Base-by-base conservation (phyloP, 1,140 invertebrate species). In the Eulimnadia texana region DNA sequence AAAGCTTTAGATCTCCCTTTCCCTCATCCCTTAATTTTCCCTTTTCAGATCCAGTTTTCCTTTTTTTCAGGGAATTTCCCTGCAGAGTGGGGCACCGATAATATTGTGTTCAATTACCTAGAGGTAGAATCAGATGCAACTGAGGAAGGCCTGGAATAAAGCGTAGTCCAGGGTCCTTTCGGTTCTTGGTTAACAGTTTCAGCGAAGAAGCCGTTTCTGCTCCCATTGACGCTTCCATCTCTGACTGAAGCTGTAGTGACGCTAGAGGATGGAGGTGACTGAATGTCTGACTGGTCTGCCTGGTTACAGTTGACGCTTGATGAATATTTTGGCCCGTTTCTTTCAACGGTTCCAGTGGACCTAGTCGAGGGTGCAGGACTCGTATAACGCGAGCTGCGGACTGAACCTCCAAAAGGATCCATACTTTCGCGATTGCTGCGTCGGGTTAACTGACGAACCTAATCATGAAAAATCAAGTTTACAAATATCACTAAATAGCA, bases 381-480 rank as follows among this genome's bases (percentile, higher is more conserved):
- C 13, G 60, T 54, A 20, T 51, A 61, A n/a, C 60, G 60, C 2
- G 60, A 53, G 3, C 25, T 10, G 55, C 33, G 27, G 22, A 25
- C 19, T 10, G 57, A 64, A 62, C n/a, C 61, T 64, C 27, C 63
- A 62, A 33, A 63, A 61, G 63, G 64, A 66, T 60, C 20, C 25
- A 25, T 19, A 19, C 29, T 24, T 52, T 61, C 50, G 19, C 50
- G 23, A n/a, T 61, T 50, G 28, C 24, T 53, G 29, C 60, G 3
- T 53, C 28, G 25, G 23, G 60, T 61, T 28, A 61, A 29, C 25
- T 61, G 60, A 13, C 60, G 60, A 10, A 61, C 63, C 63, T 67
- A 50, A 59, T 71, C 77, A 75, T 33, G 78, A 76, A 76, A 84
- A 76, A 67, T 80, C 2, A 55, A 49, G 66, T 89, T 87, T 68